Evolutionary conservation across 2,888 invertebrate genomes (phyloP), one percentile per base, ranked within the genome.

Genomic region (Candidula unifasciata): DNA sequence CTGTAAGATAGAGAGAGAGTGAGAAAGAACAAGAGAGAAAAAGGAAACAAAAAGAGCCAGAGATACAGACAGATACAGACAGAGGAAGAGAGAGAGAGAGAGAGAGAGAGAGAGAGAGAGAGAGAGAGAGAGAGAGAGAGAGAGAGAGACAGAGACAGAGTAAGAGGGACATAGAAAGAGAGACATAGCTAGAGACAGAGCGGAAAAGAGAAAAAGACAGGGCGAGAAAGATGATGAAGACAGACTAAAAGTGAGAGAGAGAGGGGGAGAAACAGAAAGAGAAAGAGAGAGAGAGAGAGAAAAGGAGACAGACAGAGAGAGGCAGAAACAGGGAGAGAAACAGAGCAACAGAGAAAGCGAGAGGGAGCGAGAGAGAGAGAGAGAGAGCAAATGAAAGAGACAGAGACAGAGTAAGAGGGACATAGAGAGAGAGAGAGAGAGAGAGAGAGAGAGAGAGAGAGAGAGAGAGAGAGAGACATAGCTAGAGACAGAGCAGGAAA

Each of bases 61-160:
- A 27, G 64, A 13, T 5, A 27, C 8, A 27, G 5, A 13, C 8
- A n/a, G 24, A 13, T 5, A 13, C 8, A 64, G 64, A 27, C 3
- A 5, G 27, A 27, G 64, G 64, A 64, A 13, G 64, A 18, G 16
- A 13, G 64, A 64, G 21, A 64, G 16, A 13, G 27, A n/a, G 64
- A 13, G 64, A 5, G 27, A 64, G 24, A 13, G 64, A 5, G 64
- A 64, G 64, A 18, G 74, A 74, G 37, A 35, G 35, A 37, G 74
- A 35, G 37, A 35, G 74, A 37, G 74, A 35, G 37, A 74, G 74
- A 8, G 74, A 74, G 37, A 35, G 35, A 37, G 74, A 35, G 37
- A 35, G 74, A 37, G 74, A 35, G 37, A 74, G 74, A 8, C 2
- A 74, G 37, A 74, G 44, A 74, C 3, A 69, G n/a, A 27, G 18